Percentiles rank a stretch among this genome's conserved stretches.
Evolutionary conservation across 2,888 invertebrate species (phyloP).

Genomic region (Catocala sponsa): DNA sequence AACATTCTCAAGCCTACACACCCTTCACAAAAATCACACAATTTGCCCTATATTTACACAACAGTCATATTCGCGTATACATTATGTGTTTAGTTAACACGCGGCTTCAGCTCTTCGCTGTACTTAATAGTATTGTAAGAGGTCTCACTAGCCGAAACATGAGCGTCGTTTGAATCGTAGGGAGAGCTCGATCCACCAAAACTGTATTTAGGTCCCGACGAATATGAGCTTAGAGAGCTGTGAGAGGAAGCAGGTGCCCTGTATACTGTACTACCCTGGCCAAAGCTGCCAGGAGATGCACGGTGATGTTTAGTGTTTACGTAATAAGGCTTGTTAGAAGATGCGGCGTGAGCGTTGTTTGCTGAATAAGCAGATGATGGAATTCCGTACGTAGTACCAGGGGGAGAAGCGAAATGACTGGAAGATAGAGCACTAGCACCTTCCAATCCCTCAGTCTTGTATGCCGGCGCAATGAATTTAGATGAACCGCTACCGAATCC

Average conservation of each 20-base stretch:
- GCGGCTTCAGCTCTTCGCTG: constrained; percentile 82
- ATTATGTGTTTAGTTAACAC: constrained; percentile 61
- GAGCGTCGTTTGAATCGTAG: constrained; percentile 72
- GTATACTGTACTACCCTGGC: constrained; percentile 72
- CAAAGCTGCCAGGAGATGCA: constrained; percentile 62
- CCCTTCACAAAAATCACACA: constrained; percentile 49
- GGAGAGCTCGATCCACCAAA: constrained; percentile 69
- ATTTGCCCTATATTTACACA: constrained; percentile 68
- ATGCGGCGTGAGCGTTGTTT: constrained; percentile 68
- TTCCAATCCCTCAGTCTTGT: constrained; percentile 72
- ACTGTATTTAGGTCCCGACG: constrained; percentile 74
- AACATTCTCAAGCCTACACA: constrained; percentile 51
- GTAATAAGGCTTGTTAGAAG: constrained; percentile 75
- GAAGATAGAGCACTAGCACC: constrained; percentile 71
- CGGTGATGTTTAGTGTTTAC: constrained; percentile 63
- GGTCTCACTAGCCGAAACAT: constrained; percentile 79
- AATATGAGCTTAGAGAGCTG: constrained; percentile 69
- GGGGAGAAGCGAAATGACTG: constrained; percentile 71
- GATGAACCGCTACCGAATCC: constrained; percentile 68
- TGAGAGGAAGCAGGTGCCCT: constrained; percentile 68
- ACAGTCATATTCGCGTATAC: constrained; percentile 26
- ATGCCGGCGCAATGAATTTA: constrained; percentile 69
- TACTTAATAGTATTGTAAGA: constrained; percentile 85
- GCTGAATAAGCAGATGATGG: constrained; percentile 68
- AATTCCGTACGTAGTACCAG: constrained; percentile 71